Evolutionary conservation across 1,140 invertebrate genomes (phyloP).

Genomic region (Zaprionus tsacasi): DNA sequence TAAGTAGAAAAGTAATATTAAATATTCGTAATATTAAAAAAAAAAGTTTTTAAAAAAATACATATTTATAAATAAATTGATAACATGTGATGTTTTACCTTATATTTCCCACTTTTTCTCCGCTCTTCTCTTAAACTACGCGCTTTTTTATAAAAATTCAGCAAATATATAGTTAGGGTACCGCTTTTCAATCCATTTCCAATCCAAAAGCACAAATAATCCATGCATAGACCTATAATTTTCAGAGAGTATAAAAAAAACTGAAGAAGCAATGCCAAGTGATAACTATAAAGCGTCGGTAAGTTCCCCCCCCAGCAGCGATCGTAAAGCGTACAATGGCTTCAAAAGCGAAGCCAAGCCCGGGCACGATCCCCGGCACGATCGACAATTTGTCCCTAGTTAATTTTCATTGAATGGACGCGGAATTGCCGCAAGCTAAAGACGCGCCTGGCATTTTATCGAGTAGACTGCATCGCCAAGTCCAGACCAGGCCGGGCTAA

Average conservation of each 20-base stretch:
- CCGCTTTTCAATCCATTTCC: neutral
- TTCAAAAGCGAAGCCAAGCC: neutral
- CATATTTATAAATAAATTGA: too few relatives aligned
- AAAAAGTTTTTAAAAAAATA: too few relatives aligned
- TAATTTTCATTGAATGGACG: constrained; percentile 37
- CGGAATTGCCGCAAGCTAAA: constrained; percentile 17
- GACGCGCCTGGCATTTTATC: constrained; percentile 32
- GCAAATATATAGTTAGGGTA: neutral
- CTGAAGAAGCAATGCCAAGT: neutral
- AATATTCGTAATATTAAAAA: too few relatives aligned
- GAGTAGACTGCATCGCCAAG: constrained; percentile 29
- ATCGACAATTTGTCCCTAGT: constrained; percentile 52
- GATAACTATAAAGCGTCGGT: constrained; percentile 14
- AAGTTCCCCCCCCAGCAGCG: constrained; percentile 2
- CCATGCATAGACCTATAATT: constrained; percentile 36
- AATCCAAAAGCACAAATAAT: constrained; percentile 20
- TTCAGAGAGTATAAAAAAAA: neutral
- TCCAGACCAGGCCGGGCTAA: constrained; percentile 22
- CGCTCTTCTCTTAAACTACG: constrained; percentile 9
- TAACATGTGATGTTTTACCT: neutral
- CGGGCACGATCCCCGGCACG: neutral
- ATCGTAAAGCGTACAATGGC: constrained; percentile 41
- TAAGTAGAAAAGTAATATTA: too few relatives aligned
- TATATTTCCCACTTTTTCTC: neutral
- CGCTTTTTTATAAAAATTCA: constrained; percentile 3